Base-by-base conservation (phyloP, 2,113 vertebrate genomes). In the Sinocyclocheilus rhinocerous region DNA sequence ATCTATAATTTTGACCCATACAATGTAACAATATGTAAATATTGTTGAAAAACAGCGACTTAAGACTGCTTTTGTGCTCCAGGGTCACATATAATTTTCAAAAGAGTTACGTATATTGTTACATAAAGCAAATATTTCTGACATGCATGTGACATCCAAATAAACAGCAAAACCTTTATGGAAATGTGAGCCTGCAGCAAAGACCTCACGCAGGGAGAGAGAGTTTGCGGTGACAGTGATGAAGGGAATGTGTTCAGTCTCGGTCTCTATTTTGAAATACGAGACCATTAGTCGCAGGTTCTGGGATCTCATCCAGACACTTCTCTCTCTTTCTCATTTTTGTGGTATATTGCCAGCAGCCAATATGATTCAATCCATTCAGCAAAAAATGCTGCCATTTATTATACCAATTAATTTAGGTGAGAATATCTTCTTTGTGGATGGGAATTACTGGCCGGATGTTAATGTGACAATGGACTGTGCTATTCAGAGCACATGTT, bases 281-380 rank as follows among this genome's bases (percentile, higher is more conserved):
- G 80, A 82, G 42, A 15, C 4, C 63, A 33, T 82, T 69, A 82
- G 13, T 22, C 18, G 4, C 63, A 33, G 80, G 8, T 82, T 82
- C 80, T 82, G 80, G 80, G 80, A 67, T 82, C 45, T 26, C 8
- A 33, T 82, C 80, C 80, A 82, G 80, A 67, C 79, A 3, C 7
- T 29, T 52, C 75, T 52, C 15, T 75, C 70, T 8, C 20, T 13
- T 20, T 12, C 70, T 73, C 72, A 15, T 13, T 22, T 42, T 12
- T 42, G 20, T 42, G 70, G 4, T 45, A 6, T 45, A 73, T n/a
- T 45, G 39, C 70, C 33, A 63, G 24, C 78, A 80, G 57, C 57
- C 36, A 18, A 26, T 20, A 26, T 26, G 78, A 63, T 81, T 81
- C 59, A 48, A 9, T 65, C 80, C 33, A 16, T 29, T 69, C 80